phyloP scores from a whole-genome alignment of 1,140 invertebrate genomes.

The Sycophaga agraensis region DNA sequence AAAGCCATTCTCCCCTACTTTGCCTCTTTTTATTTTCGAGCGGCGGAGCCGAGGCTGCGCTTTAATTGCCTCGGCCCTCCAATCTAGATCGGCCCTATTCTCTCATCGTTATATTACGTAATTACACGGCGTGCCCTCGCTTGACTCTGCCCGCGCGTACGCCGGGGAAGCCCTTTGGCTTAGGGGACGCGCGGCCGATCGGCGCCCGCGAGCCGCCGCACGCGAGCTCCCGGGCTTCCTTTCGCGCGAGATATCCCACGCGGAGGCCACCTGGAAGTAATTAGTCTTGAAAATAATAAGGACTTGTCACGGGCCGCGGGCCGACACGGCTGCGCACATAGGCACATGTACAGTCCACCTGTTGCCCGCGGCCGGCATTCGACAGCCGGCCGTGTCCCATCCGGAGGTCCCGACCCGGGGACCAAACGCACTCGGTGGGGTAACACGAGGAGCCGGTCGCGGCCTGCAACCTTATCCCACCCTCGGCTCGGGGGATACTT shows the following conservation, averaged over 20 bases:
- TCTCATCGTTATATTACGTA: constrained; percentile 11
- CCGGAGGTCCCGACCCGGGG: no score
- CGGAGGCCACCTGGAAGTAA: background rate
- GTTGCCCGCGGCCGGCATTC: no score
- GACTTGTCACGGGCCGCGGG: background rate
- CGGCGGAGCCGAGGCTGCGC: background rate
- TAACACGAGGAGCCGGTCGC: constrained; percentile 37
- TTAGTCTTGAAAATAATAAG: background rate
- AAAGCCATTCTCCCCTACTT: constrained; percentile 13
- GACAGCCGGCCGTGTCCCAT: no score
- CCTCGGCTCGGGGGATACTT: background rate
- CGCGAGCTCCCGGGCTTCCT: no score
- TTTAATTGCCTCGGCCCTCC: background rate
- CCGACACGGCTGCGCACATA: no score
- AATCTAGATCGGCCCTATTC: constrained; percentile 9
- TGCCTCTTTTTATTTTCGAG: background rate
- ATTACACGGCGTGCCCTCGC: background rate
- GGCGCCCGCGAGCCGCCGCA: no score
- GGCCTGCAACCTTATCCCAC: constrained; percentile 32
- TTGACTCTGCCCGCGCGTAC: background rate
- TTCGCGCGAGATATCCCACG: no score
- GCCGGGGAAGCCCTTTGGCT: background rate
- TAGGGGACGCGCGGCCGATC: no score
- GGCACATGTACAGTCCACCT: no score
- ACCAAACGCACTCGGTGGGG: constrained; percentile 6